A percentile compares a stretch with the other conserved stretches of the same genome.
phyloP scores from a whole-genome alignment of 2,797 vertebrate species.

The Clamator glandarius region DNA sequence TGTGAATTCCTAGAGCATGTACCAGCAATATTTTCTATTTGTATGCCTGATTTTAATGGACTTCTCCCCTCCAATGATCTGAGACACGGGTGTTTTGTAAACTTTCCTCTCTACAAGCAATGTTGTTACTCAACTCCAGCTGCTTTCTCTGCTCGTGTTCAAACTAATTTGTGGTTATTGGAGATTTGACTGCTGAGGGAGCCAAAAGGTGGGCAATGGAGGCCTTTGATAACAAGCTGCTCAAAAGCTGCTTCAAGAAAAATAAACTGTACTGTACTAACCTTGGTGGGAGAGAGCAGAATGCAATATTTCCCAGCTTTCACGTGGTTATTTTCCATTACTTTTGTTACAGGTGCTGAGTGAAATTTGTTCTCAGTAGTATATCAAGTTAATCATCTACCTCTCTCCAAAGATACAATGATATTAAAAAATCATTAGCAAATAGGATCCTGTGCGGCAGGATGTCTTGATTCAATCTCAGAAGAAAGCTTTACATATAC shows the following conservation, averaged over 20 bases:
- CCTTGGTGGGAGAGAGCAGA: not conserved
- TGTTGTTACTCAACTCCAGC: not conserved
- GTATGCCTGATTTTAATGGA: not conserved
- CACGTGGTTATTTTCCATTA: not conserved
- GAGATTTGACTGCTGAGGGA: not conserved
- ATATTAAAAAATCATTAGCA: not conserved
- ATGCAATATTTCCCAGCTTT: not conserved
- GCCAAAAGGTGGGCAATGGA: not conserved
- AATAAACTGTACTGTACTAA: not conserved
- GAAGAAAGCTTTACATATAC: not conserved
- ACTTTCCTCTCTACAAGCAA: not conserved
- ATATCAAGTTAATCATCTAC: not conserved
- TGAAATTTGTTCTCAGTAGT: not conserved
- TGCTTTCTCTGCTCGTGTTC: not conserved
- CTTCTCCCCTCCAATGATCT: accelerated
- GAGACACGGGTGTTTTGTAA: not conserved
- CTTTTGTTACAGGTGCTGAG: not conserved
- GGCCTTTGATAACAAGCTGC: not conserved
- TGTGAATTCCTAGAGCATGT: not conserved
- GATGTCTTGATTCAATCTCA: not conserved
- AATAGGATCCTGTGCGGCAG: not conserved
- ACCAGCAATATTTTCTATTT: not conserved
- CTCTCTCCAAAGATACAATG: not conserved
- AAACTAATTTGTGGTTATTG: not conserved
- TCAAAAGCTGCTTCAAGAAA: not conserved